Evolutionary conservation across 2,797 vertebrate species (phyloP).

Genomic region (Oreortyx pictus): DNA sequence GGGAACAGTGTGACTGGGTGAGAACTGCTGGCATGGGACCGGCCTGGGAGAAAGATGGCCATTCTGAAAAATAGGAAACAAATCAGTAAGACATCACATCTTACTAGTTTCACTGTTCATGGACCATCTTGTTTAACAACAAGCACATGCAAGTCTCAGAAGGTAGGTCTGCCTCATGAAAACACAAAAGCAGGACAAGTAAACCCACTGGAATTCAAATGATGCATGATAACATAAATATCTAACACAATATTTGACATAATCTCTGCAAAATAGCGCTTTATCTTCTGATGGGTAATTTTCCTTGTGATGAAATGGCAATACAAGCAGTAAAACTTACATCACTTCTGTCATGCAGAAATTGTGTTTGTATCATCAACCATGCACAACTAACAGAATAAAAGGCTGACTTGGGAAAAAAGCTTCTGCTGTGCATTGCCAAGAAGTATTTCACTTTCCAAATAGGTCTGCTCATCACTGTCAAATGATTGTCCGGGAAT

Average conservation of each 20-base stretch:
- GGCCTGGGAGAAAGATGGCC: not conserved
- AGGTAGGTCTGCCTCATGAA: not conserved
- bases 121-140: not conserved
- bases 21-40: rapidly evolving
- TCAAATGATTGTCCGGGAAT: rapidly evolving
- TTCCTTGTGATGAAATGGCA: not conserved
- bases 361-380: not conserved
- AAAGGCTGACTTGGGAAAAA: not conserved
- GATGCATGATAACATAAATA: not conserved
- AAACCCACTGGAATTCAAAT: not conserved
- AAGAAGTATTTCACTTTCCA: slow-evolving; percentile 1
- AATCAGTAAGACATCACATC: not conserved
- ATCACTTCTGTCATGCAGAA: not conserved
- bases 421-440: not conserved
- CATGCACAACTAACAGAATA: not conserved
- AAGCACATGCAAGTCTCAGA: not conserved
- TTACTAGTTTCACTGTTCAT: not conserved
- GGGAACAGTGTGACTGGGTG: not conserved
- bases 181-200: not conserved
- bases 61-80: not conserved
- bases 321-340: not conserved
- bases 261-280: not conserved
- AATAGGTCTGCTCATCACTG: not conserved
- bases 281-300: not conserved
- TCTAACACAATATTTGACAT: not conserved